Percentiles rank a stretch among this genome's conserved stretches.
These are phyloP conservation scores for Bombus terrestris DNA, from an alignment of 1,140 invertebrate species.

Conservation along the genomic window DNA sequence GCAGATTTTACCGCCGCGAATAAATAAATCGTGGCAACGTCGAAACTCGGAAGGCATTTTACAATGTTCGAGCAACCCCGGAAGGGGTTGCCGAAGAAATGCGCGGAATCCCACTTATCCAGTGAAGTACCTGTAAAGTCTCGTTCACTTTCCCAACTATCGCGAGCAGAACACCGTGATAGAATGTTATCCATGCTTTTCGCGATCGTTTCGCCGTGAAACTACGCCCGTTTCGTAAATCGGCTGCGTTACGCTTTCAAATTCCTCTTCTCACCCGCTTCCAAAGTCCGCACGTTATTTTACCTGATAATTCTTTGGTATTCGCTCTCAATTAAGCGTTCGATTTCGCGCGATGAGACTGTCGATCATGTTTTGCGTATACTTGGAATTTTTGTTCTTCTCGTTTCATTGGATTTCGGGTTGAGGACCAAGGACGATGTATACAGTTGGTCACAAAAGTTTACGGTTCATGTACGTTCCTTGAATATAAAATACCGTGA, in stretches of 20 bases:
- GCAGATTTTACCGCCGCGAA: conserved; percentile 55
- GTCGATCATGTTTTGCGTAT: too few relatives aligned
- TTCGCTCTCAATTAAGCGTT: background rate
- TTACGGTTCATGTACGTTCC: too few relatives aligned
- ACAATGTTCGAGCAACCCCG: conserved; percentile 54
- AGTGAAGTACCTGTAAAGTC: conserved; percentile 76
- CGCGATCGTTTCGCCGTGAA: conserved; percentile 31
- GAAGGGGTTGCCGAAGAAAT: conserved; percentile 65
- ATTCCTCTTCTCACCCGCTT: conserved; percentile 10
- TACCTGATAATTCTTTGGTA: background rate
- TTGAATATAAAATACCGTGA: too few relatives aligned
- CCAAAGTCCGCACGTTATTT: too few relatives aligned
- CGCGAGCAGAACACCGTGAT: conserved; percentile 61
- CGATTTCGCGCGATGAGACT: too few relatives aligned
- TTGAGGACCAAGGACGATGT: too few relatives aligned
- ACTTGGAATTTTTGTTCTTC: too few relatives aligned
- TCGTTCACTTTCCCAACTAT: conserved; percentile 69
- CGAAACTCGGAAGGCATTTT: conserved; percentile 67
- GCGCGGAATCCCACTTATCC: conserved; percentile 75
- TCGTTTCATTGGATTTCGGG: too few relatives aligned
- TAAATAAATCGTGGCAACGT: conserved; percentile 70
- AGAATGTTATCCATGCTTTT: conserved; percentile 67
- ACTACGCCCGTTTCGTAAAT: conserved; percentile 39
- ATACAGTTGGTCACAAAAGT: too few relatives aligned
- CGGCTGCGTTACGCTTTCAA: background rate